Conservation (phyloP, 1,140 invertebrate species). For the Gonatopus flavifemur region DNA sequence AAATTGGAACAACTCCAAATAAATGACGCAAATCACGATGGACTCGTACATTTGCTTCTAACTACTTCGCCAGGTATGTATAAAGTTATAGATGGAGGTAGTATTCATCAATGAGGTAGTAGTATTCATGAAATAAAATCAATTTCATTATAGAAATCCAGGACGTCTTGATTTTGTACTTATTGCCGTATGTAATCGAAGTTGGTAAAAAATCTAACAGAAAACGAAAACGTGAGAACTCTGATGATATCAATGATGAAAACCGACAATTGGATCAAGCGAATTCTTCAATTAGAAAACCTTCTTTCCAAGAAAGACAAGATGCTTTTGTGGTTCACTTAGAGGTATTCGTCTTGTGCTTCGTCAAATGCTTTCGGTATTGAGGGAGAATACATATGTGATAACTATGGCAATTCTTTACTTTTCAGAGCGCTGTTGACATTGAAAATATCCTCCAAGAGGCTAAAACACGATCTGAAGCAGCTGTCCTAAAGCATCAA, state of each 20-base stretch:
- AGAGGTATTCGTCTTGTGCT: not conserved
- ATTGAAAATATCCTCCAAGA: not conserved
- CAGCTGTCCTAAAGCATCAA: not conserved
- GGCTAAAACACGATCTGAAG: not conserved
- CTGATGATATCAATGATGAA: not conserved
- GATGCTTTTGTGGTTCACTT: not conserved
- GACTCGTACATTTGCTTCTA: not conserved
- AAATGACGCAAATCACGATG: not conserved
- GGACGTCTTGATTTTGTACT: not conserved
- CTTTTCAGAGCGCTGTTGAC: not conserved
- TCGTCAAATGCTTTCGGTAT: not conserved
- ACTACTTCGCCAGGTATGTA: not conserved
- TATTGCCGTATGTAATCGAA: not conserved
- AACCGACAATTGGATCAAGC: not conserved
- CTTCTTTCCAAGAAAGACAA: not conserved
- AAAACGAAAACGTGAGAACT: not conserved
- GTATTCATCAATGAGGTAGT: not conserved
- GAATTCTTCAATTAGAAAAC: too few species aligned
- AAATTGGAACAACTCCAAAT: not conserved
- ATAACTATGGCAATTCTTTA: too few species aligned
- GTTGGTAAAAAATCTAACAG: not conserved
- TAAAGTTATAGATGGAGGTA: not conserved
- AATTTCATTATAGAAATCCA: not conserved
- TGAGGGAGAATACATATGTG: too few species aligned
- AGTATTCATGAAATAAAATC: not conserved